Evolutionary conservation across 2,888 invertebrate genomes (phyloP).

Genomic region (Caenorhabditis panamensis): DNA sequence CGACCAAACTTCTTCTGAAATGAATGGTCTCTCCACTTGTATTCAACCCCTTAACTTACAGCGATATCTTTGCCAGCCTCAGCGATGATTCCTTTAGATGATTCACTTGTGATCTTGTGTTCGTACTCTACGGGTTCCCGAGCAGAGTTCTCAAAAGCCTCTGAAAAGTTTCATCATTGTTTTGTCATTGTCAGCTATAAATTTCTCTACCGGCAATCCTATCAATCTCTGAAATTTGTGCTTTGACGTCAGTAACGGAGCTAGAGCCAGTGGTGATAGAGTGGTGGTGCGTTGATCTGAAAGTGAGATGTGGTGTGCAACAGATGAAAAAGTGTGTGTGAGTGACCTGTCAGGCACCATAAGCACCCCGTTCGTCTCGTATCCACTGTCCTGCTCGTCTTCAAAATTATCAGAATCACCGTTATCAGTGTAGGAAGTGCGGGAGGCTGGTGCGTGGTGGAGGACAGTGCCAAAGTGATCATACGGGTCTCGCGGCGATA

Average conservation of each 20-base stretch:
- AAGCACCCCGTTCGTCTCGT: conserved; percentile 8
- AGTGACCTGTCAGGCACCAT: conserved; percentile 33
- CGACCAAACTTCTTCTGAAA: conserved; percentile 35
- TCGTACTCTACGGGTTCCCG: conserved; percentile 47
- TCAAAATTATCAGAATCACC: conserved; percentile 36
- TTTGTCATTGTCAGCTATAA: background rate
- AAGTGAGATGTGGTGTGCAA: conserved; percentile 13
- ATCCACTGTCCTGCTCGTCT: conserved; percentile 29
- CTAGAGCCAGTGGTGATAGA: conserved; percentile 4
- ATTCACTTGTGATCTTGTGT: conserved; percentile 27
- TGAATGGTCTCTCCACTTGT: background rate
- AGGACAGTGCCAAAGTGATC: conserved; percentile 44
- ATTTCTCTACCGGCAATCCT: conserved; percentile 34
- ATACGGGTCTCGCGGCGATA: conserved; percentile 41
- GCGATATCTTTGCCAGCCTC: conserved; percentile 29
- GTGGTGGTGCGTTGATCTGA: conserved; percentile 37
- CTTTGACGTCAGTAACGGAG: conserved; percentile 31
- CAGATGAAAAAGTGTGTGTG: background rate
- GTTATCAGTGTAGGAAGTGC: background rate
- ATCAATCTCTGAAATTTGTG: conserved; percentile 57
- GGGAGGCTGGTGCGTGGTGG: conserved; percentile 10
- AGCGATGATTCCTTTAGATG: conserved; percentile 35
- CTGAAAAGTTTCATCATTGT: conserved; percentile 15
- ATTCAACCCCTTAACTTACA: background rate
- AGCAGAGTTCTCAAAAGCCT: conserved; percentile 51